These are phyloP conservation scores for Neuroscelio doddi DNA, from an alignment of 2,888 invertebrate species.

Conservation along the genomic window DNA sequence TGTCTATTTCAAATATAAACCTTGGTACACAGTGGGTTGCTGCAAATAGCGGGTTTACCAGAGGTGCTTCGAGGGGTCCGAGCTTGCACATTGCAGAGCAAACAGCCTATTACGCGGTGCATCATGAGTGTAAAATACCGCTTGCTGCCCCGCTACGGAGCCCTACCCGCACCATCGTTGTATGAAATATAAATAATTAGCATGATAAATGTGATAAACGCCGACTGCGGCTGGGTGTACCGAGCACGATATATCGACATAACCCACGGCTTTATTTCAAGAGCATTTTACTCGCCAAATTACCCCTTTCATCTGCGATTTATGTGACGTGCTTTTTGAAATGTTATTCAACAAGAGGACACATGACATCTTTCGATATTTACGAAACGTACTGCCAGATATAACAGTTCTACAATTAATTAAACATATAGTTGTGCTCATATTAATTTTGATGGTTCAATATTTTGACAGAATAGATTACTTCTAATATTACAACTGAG, in stretches of 20 bases:
- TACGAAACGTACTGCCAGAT: not conserved
- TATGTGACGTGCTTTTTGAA: slow-evolving; percentile 51
- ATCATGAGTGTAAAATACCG: slow-evolving; percentile 55
- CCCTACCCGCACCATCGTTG: slow-evolving; percentile 9
- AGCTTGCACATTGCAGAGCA: slow-evolving; percentile 15
- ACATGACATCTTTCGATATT: slow-evolving; percentile 27
- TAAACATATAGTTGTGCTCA: too few species aligned
- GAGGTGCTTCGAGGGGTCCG: slow-evolving; percentile 10
- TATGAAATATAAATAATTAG: slow-evolving; percentile 67
- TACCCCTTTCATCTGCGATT: slow-evolving; percentile 60
- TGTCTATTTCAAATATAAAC: slow-evolving; percentile 9
- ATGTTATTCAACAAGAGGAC: slow-evolving; percentile 26
- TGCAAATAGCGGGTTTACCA: slow-evolving; percentile 12
- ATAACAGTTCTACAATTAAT: not conserved
- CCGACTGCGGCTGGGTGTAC: slow-evolving; percentile 51
- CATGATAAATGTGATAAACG: slow-evolving; percentile 57
- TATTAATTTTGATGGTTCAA: too few species aligned
- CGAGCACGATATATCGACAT: slow-evolving; percentile 57
- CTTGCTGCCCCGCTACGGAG: slow-evolving; percentile 41
- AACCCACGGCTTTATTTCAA: slow-evolving; percentile 63
- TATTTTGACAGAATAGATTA: too few species aligned
- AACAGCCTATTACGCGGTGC: slow-evolving; percentile 21
- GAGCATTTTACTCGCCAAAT: slow-evolving; percentile 63
- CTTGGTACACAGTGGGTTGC: not conserved
- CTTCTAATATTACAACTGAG: too few species aligned